These are phyloP conservation scores for Trachops cirrhosus DNA, from an alignment of 2,797 vertebrate genomes.

Conservation along the genomic window DNA sequence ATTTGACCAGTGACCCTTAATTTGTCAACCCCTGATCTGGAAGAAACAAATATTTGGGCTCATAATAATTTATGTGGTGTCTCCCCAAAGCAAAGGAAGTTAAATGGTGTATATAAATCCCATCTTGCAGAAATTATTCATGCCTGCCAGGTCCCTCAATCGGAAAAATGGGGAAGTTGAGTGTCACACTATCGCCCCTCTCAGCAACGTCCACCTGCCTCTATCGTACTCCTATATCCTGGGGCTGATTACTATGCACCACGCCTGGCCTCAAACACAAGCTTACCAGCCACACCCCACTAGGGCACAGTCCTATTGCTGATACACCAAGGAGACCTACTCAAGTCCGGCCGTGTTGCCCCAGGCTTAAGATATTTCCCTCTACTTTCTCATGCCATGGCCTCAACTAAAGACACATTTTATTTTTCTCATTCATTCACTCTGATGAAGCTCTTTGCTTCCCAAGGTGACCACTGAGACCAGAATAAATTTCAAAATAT, in stretches of 20 bases:
- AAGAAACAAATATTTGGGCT: not conserved
- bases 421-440: not conserved
- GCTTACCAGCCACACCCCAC: rapidly evolving
- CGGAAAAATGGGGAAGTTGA: not conserved
- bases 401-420: not conserved
- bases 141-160: not conserved
- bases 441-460: not conserved
- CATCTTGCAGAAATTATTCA: slow-evolving; percentile 10
- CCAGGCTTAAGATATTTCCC: not conserved
- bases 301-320: not conserved
- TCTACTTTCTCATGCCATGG: not conserved
- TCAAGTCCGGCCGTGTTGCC: not conserved
- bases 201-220: not conserved
- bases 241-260: not conserved
- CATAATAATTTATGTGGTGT: not conserved
- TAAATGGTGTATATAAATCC: not conserved
- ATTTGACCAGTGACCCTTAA: not conserved
- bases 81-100: not conserved
- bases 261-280: not conserved
- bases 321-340: not conserved
- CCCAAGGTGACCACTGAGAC: not conserved
- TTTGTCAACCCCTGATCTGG: not conserved
- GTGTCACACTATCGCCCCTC: not conserved
- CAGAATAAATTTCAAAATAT: not conserved
- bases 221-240: not conserved